A percentile compares a stretch with the other conserved stretches of the same genome.
phyloP scores from a whole-genome alignment of 2,797 vertebrate genomes.

The Sylvilagus floridanus region DNA sequence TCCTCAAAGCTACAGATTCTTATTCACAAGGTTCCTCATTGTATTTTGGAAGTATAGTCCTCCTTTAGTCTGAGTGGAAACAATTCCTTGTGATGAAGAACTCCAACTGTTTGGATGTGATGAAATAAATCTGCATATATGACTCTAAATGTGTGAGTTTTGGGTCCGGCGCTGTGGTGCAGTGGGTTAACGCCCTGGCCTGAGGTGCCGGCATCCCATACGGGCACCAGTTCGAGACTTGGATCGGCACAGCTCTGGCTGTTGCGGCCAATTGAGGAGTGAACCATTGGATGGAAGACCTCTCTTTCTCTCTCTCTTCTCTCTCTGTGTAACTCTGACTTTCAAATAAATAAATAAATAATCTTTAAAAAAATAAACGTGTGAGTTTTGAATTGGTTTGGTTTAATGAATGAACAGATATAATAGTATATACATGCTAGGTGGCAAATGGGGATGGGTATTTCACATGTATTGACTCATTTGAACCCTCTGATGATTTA shows the following conservation, averaged over 20 bases:
- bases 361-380: neutral
- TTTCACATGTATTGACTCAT: neutral
- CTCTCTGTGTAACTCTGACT: too few relatives aligned
- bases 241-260: too few relatives aligned
- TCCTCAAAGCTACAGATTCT: neutral
- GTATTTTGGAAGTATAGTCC: neutral
- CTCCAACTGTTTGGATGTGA: neutral
- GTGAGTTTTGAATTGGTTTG: neutral
- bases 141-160: neutral
- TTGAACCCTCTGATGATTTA: neutral
- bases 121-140: neutral
- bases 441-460: neutral
- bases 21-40: neutral
- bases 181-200: too few relatives aligned
- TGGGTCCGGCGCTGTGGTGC: too few relatives aligned
- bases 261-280: too few relatives aligned
- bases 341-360: too few relatives aligned
- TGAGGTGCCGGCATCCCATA: too few relatives aligned
- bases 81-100: slow-evolving; percentile 19
- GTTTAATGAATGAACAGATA: neutral
- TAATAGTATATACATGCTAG: neutral
- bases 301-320: too few relatives aligned
- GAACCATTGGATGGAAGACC: too few relatives aligned
- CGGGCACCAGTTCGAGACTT: too few relatives aligned
- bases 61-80: neutral